Evolutionary conservation across 2,797 vertebrate species (phyloP).

Genomic region (Lepidocolaptes lacrymiger): DNA sequence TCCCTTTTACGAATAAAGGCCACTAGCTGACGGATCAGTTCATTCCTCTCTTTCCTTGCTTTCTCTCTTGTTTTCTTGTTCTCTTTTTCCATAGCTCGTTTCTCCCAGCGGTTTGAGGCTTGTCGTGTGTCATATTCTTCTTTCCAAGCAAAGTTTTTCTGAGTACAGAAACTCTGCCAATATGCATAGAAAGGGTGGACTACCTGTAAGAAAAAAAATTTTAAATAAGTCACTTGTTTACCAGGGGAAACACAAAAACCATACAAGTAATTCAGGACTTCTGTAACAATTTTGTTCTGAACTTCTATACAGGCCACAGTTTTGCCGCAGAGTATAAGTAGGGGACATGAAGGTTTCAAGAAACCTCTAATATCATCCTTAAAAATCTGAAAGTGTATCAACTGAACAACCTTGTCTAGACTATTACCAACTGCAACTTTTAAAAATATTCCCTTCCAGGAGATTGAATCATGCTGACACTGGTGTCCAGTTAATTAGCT

Average conservation of each 20-base stretch:
- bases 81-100: constrained; percentile 98
- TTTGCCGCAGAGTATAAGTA: not conserved
- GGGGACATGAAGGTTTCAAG: not conserved
- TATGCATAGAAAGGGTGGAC: constrained; percentile 94
- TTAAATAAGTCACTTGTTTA: not conserved
- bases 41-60: constrained; percentile 90
- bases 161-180: constrained; percentile 98
- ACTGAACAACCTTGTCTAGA: not conserved
- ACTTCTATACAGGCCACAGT: not conserved
- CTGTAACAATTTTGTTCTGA: not conserved
- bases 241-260: not conserved
- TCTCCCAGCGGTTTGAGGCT: constrained; percentile 96
- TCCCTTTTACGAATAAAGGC: constrained; percentile 94
- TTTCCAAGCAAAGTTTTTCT: constrained; percentile 94
- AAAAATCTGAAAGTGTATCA: not conserved
- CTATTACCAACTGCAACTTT: not conserved
- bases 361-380: not conserved
- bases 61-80: constrained; percentile 94
- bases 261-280: not conserved
- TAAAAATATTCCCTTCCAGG: not conserved
- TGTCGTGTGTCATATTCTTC: constrained; percentile 95
- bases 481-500: not conserved
- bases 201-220: constrained; percentile 75
- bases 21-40: constrained; percentile 90
- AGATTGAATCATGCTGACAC: rapidly evolving